A percentile compares a stretch with the other conserved stretches of the same genome.
These are phyloP conservation scores for Oscheius onirici DNA, from an alignment of 2,888 invertebrate genomes.

Conservation along the genomic window DNA sequence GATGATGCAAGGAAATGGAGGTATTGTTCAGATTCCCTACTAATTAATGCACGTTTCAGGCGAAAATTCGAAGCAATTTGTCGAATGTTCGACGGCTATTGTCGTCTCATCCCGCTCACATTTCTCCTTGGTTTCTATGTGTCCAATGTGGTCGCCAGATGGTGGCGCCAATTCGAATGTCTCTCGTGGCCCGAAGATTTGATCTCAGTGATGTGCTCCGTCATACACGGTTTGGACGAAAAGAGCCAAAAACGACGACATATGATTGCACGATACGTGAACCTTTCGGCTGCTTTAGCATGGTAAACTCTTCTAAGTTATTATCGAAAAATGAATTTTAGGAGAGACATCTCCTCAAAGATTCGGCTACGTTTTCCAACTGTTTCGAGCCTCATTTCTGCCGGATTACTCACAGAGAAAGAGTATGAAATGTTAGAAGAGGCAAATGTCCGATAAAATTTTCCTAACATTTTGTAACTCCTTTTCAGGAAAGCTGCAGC, in stretches of 20 bases:
- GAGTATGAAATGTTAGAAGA: constrained; percentile 51
- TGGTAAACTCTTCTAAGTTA: constrained; percentile 39
- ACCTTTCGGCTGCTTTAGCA: constrained; percentile 54
- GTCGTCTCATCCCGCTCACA: constrained; percentile 58
- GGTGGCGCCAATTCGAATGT: constrained; percentile 61
- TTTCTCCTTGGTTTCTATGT: constrained; percentile 67
- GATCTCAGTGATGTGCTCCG: constrained; percentile 50
- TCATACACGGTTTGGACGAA: constrained; percentile 48
- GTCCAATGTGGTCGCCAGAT: constrained; percentile 42
- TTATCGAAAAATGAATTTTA: constrained; percentile 21
- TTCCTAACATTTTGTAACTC: not conserved
- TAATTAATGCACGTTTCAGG: too few species aligned
- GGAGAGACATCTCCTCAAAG: constrained; percentile 60
- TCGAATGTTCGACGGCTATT: constrained; percentile 55
- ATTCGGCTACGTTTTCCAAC: constrained; percentile 58
- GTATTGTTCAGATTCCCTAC: too few species aligned
- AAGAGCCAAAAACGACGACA: constrained; percentile 47
- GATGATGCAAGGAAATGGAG: constrained; percentile 38
- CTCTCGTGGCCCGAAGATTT: constrained; percentile 60
- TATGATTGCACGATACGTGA: constrained; percentile 60
- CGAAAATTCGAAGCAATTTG: constrained; percentile 52
- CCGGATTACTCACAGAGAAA: constrained; percentile 54
- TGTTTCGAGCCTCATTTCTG: constrained; percentile 44
- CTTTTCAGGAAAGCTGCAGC: constrained; percentile 41
- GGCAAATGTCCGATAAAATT: constrained; percentile 35